These are phyloP conservation scores for Rhinoraja longicauda DNA, from an alignment of 2,797 vertebrate genomes.

Conservation along the genomic window DNA sequence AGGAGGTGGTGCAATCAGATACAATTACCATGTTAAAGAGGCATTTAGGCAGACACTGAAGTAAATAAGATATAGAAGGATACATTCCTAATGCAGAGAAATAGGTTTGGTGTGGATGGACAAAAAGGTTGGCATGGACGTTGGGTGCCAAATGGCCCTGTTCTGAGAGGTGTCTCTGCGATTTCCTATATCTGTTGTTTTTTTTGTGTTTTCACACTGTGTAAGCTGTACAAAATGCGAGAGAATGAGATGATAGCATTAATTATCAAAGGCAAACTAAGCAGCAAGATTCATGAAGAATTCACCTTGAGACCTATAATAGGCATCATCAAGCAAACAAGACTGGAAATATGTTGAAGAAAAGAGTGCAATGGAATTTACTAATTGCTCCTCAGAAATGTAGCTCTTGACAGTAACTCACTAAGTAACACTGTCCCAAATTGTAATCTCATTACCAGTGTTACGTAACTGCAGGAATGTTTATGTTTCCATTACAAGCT, in stretches of 20 bases:
- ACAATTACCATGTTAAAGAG: too few species aligned
- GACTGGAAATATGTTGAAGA: neutral
- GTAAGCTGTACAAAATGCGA: neutral
- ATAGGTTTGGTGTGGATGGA: too few species aligned
- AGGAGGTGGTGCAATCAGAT: too few species aligned
- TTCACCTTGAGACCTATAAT: neutral
- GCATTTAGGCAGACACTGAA: too few species aligned
- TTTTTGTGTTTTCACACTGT: too few species aligned
- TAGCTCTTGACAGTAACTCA: neutral
- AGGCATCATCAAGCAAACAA: neutral
- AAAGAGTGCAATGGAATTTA: neutral
- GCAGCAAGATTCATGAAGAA: neutral
- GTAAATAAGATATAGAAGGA: too few species aligned
- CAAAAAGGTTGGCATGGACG: too few species aligned
- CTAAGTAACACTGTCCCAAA: neutral
- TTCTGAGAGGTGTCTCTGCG: too few species aligned
- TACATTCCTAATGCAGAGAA: too few species aligned
- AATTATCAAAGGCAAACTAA: neutral
- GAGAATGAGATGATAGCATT: neutral
- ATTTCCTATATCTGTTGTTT: too few species aligned
- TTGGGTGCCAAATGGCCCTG: too few species aligned
- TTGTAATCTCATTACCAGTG: neutral
- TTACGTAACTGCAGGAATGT: neutral
- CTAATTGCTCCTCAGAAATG: neutral
- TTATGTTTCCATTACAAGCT: neutral